Conservation (phyloP, 1,140 invertebrate genomes). For the Aphidius ervi region DNA sequence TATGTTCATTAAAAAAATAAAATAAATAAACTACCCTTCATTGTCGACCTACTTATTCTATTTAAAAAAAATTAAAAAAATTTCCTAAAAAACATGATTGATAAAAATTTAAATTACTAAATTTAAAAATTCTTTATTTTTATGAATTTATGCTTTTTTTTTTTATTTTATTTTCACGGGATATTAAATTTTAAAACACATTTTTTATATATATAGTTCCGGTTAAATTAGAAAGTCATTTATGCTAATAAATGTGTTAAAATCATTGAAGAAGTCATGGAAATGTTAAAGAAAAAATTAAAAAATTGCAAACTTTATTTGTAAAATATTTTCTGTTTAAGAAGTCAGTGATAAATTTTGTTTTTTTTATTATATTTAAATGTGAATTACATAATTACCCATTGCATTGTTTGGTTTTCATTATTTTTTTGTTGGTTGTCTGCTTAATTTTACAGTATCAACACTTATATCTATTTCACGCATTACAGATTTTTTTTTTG, state of each 20-base stretch:
- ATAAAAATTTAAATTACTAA: no score
- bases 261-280: conserved; percentile 18
- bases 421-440: conserved; percentile 28
- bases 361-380: conserved; percentile 29
- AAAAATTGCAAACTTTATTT: no score
- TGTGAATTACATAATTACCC: conserved; percentile 42
- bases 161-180: no score
- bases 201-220: no score
- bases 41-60: no score
- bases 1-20: neutral
- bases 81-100: no score
- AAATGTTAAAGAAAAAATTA: conserved; percentile 29
- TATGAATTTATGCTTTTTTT: no score
- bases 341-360: neutral
- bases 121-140: no score
- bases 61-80: no score
- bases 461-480: conserved; percentile 42
- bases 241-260: neutral
- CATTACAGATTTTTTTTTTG: conserved; percentile 28
- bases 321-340: neutral
- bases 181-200: no score
- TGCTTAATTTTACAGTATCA: conserved; percentile 23
- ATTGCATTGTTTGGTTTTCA: conserved; percentile 42
- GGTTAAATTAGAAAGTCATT: no score
- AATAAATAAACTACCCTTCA: neutral